These are phyloP conservation scores for Arrhopalites spinosus DNA, from an alignment of 2,888 invertebrate genomes.

Conservation along the genomic window DNA sequence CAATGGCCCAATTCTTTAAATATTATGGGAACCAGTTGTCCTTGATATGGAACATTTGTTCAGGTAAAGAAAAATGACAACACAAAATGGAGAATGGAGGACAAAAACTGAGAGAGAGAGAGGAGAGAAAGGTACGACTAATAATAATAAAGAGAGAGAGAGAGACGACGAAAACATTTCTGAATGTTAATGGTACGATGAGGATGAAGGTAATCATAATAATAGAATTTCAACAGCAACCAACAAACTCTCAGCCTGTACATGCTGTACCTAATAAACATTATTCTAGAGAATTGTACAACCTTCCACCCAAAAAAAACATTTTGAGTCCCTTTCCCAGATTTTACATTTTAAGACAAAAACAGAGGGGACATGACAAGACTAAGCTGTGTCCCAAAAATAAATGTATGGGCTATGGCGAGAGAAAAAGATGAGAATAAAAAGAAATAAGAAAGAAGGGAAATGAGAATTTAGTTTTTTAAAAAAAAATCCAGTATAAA, in stretches of 20 bases:
- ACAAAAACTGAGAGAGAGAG: no score
- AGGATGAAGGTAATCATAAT: background rate
- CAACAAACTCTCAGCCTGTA: no score
- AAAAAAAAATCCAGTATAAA: no score
- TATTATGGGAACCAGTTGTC: background rate
- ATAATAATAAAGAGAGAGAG: constrained; percentile 1
- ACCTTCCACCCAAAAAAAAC: background rate
- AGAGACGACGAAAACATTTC: background rate
- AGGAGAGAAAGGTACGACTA: background rate
- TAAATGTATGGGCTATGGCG: background rate
- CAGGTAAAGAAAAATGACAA: background rate
- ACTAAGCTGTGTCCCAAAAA: background rate
- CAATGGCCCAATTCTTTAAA: background rate
- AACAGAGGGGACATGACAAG: background rate
- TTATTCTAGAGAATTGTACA: background rate
- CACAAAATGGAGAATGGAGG: no score
- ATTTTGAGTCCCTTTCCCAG: background rate
- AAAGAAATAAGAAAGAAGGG: no score
- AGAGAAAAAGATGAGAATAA: no score
- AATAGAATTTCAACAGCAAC: no score
- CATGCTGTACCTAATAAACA: no score
- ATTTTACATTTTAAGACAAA: background rate
- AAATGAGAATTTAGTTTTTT: no score
- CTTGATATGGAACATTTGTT: no score
- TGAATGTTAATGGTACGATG: background rate